Evolutionary conservation across 2,113 vertebrate species (phyloP), one percentile per base, ranked within the genome.

Genomic region (Perccottus glenii): DNA sequence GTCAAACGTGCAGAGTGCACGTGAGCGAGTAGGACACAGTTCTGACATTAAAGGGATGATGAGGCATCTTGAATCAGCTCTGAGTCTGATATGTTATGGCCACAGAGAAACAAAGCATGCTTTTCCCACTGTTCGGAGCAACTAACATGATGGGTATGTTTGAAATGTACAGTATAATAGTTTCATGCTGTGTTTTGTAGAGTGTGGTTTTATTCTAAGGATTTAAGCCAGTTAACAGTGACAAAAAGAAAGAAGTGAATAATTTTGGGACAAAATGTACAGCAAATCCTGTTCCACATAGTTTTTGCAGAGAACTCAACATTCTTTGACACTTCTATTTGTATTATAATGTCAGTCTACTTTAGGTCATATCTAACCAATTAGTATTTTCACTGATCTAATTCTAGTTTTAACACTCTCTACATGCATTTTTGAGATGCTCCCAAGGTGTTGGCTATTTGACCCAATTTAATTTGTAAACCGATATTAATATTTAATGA

Each of bases 1-100:
- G 86, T 87, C 88, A 87, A 83, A 79, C 68, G 64, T 89, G 86
- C 73, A 51, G 57, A 55, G 64, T 51, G 73, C 81, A 83, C 43
- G 75, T 78, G 85, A 85, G 70, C 4, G 16, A 75, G 51, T n/a
- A 73, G 73, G 59, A 70, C 81, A 68, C 71, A 73, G 59, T 43
- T 50, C 73, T 65, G 53, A 69, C 67, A 73, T 73, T 8, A 45
- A 52, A n/a, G 69, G 73, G 48, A 48, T 40, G 50, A 36, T 9
- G 59, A 75, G 61, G 66, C 67, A 73, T 72, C 61, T 73, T 70
- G 67, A 79, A 71, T 83, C 73, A 70, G 64, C 70, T 51, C n/a
- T 61, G 60, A 57, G 46, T 61, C 69, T 66, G 59, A 74, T 70
- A 55, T 66, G 59, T 72, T 73, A 55, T 33, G 9, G 48, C 85